Base-by-base conservation (phyloP, 2,113 vertebrate species). In the Tachysurus fulvidraco region DNA sequence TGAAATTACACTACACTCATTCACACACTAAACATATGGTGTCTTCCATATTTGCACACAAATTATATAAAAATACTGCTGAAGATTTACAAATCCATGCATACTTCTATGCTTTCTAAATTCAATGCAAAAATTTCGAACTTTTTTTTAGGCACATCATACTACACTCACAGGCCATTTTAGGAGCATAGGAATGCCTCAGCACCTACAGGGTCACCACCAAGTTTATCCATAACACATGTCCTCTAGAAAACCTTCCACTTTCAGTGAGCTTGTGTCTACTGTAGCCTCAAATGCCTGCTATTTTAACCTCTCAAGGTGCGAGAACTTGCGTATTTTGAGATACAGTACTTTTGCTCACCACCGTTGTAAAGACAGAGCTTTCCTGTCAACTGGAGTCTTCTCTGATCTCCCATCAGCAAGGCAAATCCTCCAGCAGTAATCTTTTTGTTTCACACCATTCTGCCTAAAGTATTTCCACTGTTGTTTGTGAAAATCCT, bases 21-120 rank as follows among this genome's bases (percentile, higher is more conserved):
- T 76, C 44, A 76, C 73, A n/a, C 73, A 50, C 73, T 76, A 76
- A 50, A 10, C 73, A 25, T 76, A 76, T 76, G 73, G 41, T 46
- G 71, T 46, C 71, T 74, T 41, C 16, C 30, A 41, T 71, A 14
- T 67, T 36, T 67, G 64, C 28, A 67, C 28, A 16, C 44, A 23
- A 23, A n/a, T n/a, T n/a, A n/a, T n/a, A n/a, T n/a, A 28, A 21
- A 69, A 19, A 41, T 21, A 28, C n/a, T 30, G 28, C 13, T 14
- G 28, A 44, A 10, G 69, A 8, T 41, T 73, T 73, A 73, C 69
- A 73, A 41, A 73, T 23, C 36, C 69, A 41, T 73, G 17, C 36
- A 44, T 73, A 73, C 17, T 44, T 4, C 36, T 73, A 9, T 23
- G 11, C 30, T 6, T 36, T 69, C 65, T 44, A 10, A 30, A 69